phyloP scores from a whole-genome alignment of 2,797 vertebrate species.

The Cichlasoma orientale region DNA sequence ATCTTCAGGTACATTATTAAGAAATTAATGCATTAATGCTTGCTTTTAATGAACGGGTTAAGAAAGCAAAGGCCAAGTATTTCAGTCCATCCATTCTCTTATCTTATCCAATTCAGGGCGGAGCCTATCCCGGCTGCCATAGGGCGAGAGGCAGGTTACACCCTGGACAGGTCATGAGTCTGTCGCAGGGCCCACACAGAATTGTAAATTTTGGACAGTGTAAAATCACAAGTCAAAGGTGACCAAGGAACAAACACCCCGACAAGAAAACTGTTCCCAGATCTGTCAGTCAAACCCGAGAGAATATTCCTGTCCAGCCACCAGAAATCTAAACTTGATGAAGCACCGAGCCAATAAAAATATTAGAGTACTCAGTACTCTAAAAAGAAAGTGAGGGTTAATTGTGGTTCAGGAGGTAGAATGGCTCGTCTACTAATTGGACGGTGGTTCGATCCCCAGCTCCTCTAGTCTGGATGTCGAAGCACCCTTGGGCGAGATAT shows the following conservation, averaged over 20 bases:
- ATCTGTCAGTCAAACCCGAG: too few species aligned
- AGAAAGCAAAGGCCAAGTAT: neutral
- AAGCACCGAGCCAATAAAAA: neutral
- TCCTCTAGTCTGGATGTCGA: neutral
- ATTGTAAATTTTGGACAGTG: neutral
- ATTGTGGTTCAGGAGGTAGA: neutral
- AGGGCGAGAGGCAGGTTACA: too few species aligned
- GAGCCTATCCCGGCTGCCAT: too few species aligned
- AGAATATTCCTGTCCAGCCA: too few species aligned
- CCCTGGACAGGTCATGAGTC: too few species aligned
- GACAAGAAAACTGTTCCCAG: too few species aligned
- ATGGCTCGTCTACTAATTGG: neutral
- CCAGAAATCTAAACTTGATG: too few species aligned
- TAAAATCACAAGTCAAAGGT: neutral
- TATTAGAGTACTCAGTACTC: neutral
- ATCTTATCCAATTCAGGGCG: too few species aligned
- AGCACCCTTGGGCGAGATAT: neutral
- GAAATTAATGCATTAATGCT: neutral
- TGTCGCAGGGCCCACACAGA: too few species aligned
- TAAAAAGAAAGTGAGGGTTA: neutral
- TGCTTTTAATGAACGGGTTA: neutral
- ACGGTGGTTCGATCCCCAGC: neutral
- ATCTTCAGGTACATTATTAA: neutral
- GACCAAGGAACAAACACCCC: neutral
- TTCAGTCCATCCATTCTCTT: neutral